Percentiles rank a stretch among this genome's conserved stretches.
Conservation (phyloP, 1,140 invertebrate genomes). For the Oryctes rhinoceros region DNA sequence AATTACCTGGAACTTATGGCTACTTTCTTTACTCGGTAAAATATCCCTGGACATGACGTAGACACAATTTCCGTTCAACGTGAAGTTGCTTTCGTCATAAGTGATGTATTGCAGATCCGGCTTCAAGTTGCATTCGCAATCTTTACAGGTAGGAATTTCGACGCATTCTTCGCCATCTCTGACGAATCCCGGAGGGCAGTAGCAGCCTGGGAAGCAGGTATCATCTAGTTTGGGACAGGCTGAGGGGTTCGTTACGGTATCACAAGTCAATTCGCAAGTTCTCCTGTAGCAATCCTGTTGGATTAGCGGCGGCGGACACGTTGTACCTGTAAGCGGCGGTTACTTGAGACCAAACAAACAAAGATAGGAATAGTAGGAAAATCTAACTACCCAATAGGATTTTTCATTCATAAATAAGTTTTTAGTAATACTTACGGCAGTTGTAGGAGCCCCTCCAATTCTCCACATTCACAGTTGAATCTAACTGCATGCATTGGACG, state of each 20-base stretch:
- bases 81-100: conserved; percentile 77
- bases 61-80: conserved; percentile 80
- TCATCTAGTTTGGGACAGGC: conserved; percentile 70
- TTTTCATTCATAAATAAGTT: neutral
- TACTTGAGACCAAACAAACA: no score
- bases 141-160: conserved; percentile 73
- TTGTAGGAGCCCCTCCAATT: conserved; percentile 75
- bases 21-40: conserved; percentile 57
- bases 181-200: conserved; percentile 81
- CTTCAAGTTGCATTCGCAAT: conserved; percentile 80
- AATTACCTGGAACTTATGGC: conserved; percentile 62
- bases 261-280: conserved; percentile 77
- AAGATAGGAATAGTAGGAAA: no score
- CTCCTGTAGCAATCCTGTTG: conserved; percentile 81
- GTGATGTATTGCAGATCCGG: conserved; percentile 77
- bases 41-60: conserved; percentile 77
- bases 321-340: conserved; percentile 64
- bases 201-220: conserved; percentile 82
- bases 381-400: neutral
- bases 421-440: conserved; percentile 69
- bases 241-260: conserved; percentile 67
- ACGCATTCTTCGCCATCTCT: conserved; percentile 75
- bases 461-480: conserved; percentile 69
- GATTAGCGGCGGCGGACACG: conserved; percentile 75
- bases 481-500: conserved; percentile 73